These are phyloP conservation scores for Phylloscopus trochilus DNA, from an alignment of 2,113 vertebrate species.

Conservation along the genomic window DNA sequence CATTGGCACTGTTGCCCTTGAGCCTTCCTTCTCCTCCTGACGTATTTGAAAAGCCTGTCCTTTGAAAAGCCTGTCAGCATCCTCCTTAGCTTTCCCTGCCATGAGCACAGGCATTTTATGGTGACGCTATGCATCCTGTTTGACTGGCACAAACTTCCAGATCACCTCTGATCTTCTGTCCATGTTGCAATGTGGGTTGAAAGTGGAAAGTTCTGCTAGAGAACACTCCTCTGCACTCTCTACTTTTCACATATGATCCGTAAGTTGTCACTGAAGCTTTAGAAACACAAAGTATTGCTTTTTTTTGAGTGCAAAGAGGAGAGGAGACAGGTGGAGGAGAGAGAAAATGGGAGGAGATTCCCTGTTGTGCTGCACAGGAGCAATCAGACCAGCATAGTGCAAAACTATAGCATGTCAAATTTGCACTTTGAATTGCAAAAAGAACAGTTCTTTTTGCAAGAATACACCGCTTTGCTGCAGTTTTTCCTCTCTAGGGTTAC, in stretches of 20 bases:
- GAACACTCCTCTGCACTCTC: not conserved
- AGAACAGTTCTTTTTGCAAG: conserved; percentile 2
- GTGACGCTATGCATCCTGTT: not conserved
- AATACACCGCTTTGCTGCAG: not conserved
- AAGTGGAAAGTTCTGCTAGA: not conserved
- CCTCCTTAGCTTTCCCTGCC: not conserved
- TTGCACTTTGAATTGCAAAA: not conserved
- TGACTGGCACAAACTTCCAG: not conserved
- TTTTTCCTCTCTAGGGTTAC: not conserved
- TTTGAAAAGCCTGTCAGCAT: not conserved
- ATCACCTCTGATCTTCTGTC: not conserved
- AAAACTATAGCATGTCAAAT: not conserved
- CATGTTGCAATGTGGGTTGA: not conserved
- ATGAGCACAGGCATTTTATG: not conserved
- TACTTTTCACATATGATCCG: not conserved
- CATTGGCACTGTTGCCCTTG: not conserved
- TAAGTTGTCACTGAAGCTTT: not conserved
- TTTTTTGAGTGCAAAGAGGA: not conserved
- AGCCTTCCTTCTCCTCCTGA: not conserved
- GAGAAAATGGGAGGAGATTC: not conserved
- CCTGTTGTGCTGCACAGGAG: not conserved
- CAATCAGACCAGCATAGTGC: not conserved
- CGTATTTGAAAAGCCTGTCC: not conserved
- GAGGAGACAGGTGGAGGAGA: not conserved
- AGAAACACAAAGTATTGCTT: not conserved